Evolutionary conservation across 1,140 invertebrate genomes (phyloP).

Genomic region (Drepana arcuata): DNA sequence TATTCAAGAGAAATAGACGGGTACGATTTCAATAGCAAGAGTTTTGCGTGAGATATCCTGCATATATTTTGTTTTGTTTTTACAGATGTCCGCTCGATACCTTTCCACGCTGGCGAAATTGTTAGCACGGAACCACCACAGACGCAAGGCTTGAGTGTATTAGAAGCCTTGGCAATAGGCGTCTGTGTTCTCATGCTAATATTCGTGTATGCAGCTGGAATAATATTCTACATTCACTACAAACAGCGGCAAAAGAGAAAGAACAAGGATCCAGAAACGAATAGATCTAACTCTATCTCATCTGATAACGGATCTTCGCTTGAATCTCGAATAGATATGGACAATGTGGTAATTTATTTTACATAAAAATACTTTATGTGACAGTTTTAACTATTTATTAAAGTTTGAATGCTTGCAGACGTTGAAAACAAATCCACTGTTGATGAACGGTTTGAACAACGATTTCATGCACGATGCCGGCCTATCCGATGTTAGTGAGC

Average conservation of each 20-base stretch:
- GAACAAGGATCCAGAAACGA: constrained; percentile 45
- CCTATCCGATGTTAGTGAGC: constrained; percentile 55
- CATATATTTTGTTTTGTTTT: constrained; percentile 3
- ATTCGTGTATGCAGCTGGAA: constrained; percentile 58
- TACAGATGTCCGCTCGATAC: constrained; percentile 61
- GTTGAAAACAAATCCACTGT: constrained; percentile 72
- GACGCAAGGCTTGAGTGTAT: constrained; percentile 49
- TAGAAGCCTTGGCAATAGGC: constrained; percentile 54
- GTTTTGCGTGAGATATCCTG: no score
- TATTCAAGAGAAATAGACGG: no score
- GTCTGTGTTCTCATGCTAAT: constrained; percentile 56
- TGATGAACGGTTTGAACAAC: constrained; percentile 50
- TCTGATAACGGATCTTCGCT: constrained; percentile 46
- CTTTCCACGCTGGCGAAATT: constrained; percentile 54
- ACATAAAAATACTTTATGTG: no score
- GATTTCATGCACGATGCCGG: constrained; percentile 50
- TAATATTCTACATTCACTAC: constrained; percentile 60
- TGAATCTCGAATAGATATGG: constrained; percentile 49
- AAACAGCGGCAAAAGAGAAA: constrained; percentile 53
- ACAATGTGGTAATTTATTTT: constrained; percentile 58
- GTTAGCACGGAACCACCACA: constrained; percentile 35
- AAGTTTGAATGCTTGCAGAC: constrained; percentile 47
- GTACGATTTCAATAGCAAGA: no score
- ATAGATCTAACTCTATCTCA: constrained; percentile 33
- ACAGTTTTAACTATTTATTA: constrained; percentile 2